phyloP scores from a whole-genome alignment of 2,113 vertebrate species.

The Mellivora capensis region DNA sequence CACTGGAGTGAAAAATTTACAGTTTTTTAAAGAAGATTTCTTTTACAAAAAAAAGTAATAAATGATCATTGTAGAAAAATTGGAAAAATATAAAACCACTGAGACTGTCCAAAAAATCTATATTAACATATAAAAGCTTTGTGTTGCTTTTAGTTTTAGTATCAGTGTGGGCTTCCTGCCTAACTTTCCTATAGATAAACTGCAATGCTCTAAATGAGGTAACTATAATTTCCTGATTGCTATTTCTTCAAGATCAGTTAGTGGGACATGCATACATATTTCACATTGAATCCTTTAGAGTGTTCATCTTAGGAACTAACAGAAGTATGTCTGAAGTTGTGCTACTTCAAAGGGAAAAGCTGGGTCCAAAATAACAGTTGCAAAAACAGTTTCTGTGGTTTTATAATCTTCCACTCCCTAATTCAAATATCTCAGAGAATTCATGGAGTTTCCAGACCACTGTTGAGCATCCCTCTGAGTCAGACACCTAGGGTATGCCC shows the following conservation, averaged over 20 bases:
- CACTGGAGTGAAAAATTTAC: neutral
- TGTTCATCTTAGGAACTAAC: neutral
- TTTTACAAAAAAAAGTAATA: neutral
- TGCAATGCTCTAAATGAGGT: neutral
- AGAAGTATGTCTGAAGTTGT: neutral
- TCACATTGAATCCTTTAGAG: neutral
- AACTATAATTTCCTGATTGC: neutral
- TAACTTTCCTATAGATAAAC: neutral
- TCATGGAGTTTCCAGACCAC: neutral
- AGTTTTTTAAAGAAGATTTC: neutral
- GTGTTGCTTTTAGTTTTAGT: neutral
- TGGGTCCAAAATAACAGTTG: neutral
- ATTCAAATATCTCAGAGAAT: neutral
- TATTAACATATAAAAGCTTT: neutral
- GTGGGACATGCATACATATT: neutral
- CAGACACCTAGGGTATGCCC: fast-evolving
- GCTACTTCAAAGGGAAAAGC: neutral
- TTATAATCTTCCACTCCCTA: neutral
- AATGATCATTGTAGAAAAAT: neutral
- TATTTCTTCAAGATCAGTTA: neutral
- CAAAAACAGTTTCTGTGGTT: neutral
- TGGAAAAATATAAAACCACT: neutral
- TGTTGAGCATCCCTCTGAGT: fast-evolving
- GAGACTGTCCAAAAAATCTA: neutral
- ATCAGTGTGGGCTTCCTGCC: neutral